Base-by-base conservation (phyloP, 2,888 invertebrate genomes). In the Synergus umbraculus region DNA sequence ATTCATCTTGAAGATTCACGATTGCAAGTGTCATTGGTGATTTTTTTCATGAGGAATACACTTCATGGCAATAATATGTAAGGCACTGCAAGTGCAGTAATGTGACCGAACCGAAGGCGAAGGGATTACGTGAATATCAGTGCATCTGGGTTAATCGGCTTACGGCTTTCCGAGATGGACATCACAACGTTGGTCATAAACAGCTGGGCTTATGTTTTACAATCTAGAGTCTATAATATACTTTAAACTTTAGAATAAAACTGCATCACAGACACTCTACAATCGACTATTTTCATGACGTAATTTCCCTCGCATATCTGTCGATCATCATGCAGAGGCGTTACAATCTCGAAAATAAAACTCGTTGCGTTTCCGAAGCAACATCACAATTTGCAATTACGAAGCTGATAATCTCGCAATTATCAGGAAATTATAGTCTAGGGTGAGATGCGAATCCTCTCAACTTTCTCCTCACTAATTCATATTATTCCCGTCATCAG, bases 101-200 rank as follows among this genome's bases (percentile, higher is more conserved):
- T 10, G 60, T 78, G 37, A 65, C 63, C 78, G 41, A 79, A 66
- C 65, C 22, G 44, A 76, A 78, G 37, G 78, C 22, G 44, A 76
- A 78, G 37, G 78, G 54, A 81, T 76, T 78, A 63, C 66, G 76
- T 49, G 18, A 15, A 65, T 64, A 43, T 22, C 41, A 54, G 78
- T 77, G 82, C 79, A 83, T 83, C 85, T 84, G 84, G 85, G 86
- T 86, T 87, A 86, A 87, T 85, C 84, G 83, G 84, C 84, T 87
- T 83, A 82, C 82, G 80, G 80, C 82, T 80, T 76, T 64, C 63
- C 63, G 29, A 43, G 65, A 73, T 73, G 49, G 37, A 66, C 80
- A 78, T 78, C 67, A 37, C 37, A 65, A 67, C 58, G 78, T 49
- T 66, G 67, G 29, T 37, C 18, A 78, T 41, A 49, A 18, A 54